Base-by-base conservation (phyloP, 2,113 vertebrate species). In the Siniperca chuatsi region DNA sequence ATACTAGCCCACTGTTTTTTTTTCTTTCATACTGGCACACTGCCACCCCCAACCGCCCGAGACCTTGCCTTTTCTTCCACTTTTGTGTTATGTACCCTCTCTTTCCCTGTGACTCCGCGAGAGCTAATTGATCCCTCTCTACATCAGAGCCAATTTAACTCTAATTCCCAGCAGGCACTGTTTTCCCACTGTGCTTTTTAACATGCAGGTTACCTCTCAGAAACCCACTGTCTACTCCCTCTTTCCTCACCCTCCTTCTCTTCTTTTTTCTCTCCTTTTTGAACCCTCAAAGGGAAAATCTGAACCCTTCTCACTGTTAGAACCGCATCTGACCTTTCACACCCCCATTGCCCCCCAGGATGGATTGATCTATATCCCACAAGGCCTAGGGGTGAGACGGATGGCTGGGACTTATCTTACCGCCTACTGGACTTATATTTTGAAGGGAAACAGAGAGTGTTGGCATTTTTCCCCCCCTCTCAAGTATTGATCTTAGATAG, bases 101-200 rank as follows among this genome's bases (percentile, higher is more conserved):
- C 42, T 75, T 84, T 73, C 64, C 48, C 61, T 52, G 37, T 21
- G 13, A 79, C 58, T 76, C 85, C 15, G 3, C 61, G 55, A 62
- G 84, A 77, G 81, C 52, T 90, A 85, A 93, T 94, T 93, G 89
- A 91, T 90, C 86, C 83, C 86, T 78, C 83, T 90, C 76, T 75
- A 60, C 87, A 92, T 89, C 88, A 90, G 81, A 88, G 85, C 82
- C 86, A 88, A 93, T 94, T 93, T 94, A 93, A 92, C 92, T 85
- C 79, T 65, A 87, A 87, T 78, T 92, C 90, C 90, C 93, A 93
- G 82, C 89, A 91, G 91, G 91, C 91, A 64, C 61, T 58, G n/a
- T 79, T 86, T 81, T 76, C 85, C 89, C 87, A 75, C 86, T 80
- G 87, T 81, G 85, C 87, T 87, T 90, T 93, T 90, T 89, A 91